Conservation (phyloP, 2,888 invertebrate genomes). For the Dysmachus trigonus region DNA sequence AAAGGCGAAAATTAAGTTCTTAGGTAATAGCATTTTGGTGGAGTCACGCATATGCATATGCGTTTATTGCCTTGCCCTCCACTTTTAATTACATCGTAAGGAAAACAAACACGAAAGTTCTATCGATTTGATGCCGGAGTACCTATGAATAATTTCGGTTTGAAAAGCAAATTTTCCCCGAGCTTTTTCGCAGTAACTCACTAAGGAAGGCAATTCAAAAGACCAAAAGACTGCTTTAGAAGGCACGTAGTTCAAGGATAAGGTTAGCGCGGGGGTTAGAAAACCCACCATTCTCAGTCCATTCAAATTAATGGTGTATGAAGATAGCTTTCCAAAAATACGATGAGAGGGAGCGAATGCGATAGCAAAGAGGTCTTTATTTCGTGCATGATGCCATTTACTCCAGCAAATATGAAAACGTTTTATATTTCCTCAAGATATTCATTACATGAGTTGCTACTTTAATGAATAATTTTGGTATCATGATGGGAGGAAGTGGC, state of each 20-base stretch:
- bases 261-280: neutral
- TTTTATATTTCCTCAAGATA: neutral
- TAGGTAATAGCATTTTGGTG: neutral
- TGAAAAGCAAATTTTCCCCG: neutral
- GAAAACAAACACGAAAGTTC: neutral
- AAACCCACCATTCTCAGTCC: neutral
- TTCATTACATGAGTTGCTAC: neutral
- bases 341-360: neutral
- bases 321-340: neutral
- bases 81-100: neutral
- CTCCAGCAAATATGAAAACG: neutral
- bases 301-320: neutral
- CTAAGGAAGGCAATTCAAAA: neutral
- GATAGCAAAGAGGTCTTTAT: neutral
- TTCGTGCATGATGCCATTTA: neutral
- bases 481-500: neutral
- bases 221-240: neutral
- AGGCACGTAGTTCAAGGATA: neutral
- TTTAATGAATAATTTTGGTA: neutral
- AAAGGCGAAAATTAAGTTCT: neutral
- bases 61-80: neutral
- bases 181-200: neutral
- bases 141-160: neutral
- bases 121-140: neutral
- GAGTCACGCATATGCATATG: neutral